These are phyloP conservation scores for Melanostigma gelatinosum DNA, from an alignment of 2,113 vertebrate genomes.

Conservation along the genomic window DNA sequence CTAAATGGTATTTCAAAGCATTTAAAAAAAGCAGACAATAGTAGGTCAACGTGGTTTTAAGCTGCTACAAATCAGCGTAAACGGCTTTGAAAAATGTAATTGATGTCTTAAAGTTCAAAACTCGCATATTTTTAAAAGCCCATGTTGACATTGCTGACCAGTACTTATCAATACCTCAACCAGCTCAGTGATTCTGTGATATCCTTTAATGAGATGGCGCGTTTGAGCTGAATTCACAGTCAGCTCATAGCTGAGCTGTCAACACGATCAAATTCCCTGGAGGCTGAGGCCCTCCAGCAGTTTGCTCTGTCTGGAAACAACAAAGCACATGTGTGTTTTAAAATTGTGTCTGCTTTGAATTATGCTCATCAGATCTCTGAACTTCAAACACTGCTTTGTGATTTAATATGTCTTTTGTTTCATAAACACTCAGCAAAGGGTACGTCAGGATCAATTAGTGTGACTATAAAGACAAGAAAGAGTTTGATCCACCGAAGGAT, in stretches of 20 bases:
- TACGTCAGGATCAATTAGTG: slow-evolving; percentile 29
- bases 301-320: slow-evolving; percentile 52
- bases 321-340: slow-evolving; percentile 25
- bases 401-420: slow-evolving; percentile 9
- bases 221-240: slow-evolving; percentile 64
- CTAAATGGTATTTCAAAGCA: neutral
- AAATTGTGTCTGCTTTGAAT: slow-evolving; percentile 40
- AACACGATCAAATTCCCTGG: slow-evolving; percentile 55
- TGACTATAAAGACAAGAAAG: slow-evolving; percentile 8
- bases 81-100: slow-evolving; percentile 9
- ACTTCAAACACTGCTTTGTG: slow-evolving; percentile 25
- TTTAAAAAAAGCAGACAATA: neutral
- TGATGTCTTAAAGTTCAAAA: slow-evolving; percentile 22
- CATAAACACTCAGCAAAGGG: slow-evolving; percentile 20
- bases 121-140: slow-evolving; percentile 11
- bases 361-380: slow-evolving; percentile 26
- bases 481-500: neutral
- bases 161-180: slow-evolving; percentile 61
- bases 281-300: slow-evolving; percentile 53
- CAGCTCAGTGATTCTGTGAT: slow-evolving; percentile 51
- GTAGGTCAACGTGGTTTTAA: neutral
- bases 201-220: slow-evolving; percentile 63
- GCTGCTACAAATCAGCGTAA: neutral
- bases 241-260: slow-evolving; percentile 63
- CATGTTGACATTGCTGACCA: slow-evolving; percentile 28